A percentile compares a stretch with the other conserved stretches of the same genome.
These are phyloP conservation scores for Willisornis vidua DNA, from an alignment of 2,113 vertebrate genomes.

Conservation along the genomic window DNA sequence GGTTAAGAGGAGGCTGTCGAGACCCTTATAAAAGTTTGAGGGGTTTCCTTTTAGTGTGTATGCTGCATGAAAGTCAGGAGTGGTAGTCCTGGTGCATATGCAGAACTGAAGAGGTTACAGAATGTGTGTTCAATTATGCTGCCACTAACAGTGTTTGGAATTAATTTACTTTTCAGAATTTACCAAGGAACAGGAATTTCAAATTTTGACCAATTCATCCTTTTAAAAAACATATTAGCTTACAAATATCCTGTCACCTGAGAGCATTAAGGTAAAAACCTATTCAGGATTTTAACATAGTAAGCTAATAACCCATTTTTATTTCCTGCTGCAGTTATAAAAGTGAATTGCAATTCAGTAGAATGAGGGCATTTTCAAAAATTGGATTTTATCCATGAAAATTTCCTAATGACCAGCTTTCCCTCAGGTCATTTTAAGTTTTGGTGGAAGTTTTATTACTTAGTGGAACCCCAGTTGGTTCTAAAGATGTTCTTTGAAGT, in stretches of 20 bases:
- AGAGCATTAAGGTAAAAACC: not conserved
- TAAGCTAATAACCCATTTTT: not conserved
- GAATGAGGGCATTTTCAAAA: not conserved
- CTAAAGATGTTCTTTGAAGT: not conserved
- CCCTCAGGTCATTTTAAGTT: not conserved
- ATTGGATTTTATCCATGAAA: not conserved
- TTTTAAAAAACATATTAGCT: not conserved
- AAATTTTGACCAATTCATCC: not conserved
- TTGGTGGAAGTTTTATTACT: not conserved
- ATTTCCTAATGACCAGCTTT: not conserved
- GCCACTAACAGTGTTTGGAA: not conserved
- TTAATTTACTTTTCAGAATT: not conserved
- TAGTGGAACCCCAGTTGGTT: not conserved
- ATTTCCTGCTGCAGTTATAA: not conserved
- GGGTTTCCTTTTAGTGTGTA: not conserved
- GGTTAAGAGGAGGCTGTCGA: not conserved
- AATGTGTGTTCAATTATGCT: not conserved
- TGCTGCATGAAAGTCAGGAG: not conserved
- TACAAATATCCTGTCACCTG: not conserved
- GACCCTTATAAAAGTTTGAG: not conserved
- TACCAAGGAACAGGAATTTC: not conserved
- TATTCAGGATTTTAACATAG: not conserved
- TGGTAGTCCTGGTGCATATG: not conserved
- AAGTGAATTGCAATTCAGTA: not conserved
- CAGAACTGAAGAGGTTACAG: not conserved